Conservation (phyloP, 2,113 vertebrate species). For the Microcebus jonahi region DNA sequence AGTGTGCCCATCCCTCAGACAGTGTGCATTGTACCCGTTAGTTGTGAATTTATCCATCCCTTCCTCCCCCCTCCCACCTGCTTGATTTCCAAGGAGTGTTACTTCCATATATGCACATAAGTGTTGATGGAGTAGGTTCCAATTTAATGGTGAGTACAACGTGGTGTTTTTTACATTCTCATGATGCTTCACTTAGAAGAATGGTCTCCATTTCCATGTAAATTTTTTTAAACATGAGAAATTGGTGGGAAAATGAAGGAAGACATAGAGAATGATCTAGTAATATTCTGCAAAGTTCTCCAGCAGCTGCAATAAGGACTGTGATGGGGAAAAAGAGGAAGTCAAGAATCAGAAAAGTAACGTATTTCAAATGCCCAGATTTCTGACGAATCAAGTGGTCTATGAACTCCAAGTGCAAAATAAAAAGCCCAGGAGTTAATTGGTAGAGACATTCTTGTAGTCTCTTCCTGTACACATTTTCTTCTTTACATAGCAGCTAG, state of each 20-base stretch:
- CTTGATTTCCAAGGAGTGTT: too few species aligned
- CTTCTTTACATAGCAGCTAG: not conserved
- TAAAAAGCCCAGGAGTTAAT: not conserved
- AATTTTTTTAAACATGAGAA: not conserved
- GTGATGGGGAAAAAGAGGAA: too few species aligned
- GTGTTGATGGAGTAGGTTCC: too few species aligned
- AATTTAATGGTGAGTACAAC: too few species aligned
- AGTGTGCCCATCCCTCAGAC: too few species aligned
- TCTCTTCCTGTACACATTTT: not conserved
- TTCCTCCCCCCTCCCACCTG: too few species aligned
- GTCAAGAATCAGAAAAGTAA: not conserved
- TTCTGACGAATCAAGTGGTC: not conserved
- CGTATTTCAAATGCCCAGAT: not conserved
- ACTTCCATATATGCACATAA: too few species aligned
- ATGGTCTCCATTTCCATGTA: too few species aligned
- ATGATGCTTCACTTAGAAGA: too few species aligned
- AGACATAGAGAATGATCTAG: not conserved
- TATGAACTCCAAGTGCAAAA: not conserved
- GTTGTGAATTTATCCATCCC: too few species aligned
- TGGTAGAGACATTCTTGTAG: not conserved
- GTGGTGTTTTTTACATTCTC: too few species aligned
- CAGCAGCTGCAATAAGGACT: accelerated
- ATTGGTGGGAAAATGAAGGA: not conserved
- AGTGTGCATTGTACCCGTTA: too few species aligned
- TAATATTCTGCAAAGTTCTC: not conserved